Evolutionary conservation across 2,113 vertebrate species (phyloP).

Genomic region (Odontesthes bonariensis): DNA sequence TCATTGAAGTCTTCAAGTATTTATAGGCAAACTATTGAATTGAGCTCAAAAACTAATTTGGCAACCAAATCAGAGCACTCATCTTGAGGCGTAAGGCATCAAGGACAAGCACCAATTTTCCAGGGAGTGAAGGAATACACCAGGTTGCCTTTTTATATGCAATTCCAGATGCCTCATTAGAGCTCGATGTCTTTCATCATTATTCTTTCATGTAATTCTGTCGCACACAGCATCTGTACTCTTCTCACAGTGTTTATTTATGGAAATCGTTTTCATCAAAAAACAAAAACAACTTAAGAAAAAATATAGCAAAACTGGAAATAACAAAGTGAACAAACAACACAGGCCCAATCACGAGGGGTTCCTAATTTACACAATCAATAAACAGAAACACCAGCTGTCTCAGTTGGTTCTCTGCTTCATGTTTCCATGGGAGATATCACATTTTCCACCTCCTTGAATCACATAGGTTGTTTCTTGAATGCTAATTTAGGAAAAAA

Average conservation of each 20-base stretch:
- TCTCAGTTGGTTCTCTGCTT: too few species aligned
- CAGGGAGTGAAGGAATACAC: constrained; percentile 59
- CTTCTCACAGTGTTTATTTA: constrained; percentile 72
- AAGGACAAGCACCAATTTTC: constrained; percentile 65
- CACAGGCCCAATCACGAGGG: constrained; percentile 15
- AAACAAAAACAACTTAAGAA: constrained; percentile 62
- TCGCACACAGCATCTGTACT: constrained; percentile 72
- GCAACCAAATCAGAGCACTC: constrained; percentile 36
- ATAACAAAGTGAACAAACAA: constrained; percentile 45
- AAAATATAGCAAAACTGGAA: constrained; percentile 19
- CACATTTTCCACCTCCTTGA: neutral
- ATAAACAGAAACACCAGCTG: constrained; percentile 55
- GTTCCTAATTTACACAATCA: constrained; percentile 33
- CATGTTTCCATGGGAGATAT: constrained; percentile 20
- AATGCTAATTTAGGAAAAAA: too few species aligned
- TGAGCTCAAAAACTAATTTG: constrained; percentile 12
- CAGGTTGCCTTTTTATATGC: constrained; percentile 71
- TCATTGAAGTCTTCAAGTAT: constrained; percentile 14
- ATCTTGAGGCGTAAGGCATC: constrained; percentile 47
- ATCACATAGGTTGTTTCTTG: too few species aligned
- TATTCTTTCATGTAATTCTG: constrained; percentile 79
- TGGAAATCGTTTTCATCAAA: constrained; percentile 76
- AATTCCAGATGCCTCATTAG: constrained; percentile 81
- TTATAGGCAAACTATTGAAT: constrained; percentile 23
- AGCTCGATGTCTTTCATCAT: constrained; percentile 77